phyloP scores from a whole-genome alignment of 2,797 vertebrate species.

The Spheniscus humboldti region DNA sequence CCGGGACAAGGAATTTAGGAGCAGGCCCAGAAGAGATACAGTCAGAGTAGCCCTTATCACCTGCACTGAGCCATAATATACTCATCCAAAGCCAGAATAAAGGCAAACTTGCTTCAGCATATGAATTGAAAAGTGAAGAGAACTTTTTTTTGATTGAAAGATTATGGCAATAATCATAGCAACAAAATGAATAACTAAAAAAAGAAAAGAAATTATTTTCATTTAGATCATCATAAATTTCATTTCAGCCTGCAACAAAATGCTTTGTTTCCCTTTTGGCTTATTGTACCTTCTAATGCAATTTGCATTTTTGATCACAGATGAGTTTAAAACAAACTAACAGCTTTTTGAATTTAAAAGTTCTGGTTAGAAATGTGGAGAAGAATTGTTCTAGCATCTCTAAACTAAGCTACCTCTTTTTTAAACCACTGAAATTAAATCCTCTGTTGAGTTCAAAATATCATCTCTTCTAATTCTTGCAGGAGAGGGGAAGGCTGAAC shows the following conservation, averaged over 20 bases:
- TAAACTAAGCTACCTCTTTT: not conserved
- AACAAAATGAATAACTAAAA: not conserved
- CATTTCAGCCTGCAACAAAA: not conserved
- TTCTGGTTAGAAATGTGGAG: not conserved
- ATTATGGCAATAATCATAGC: not conserved
- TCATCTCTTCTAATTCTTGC: not conserved
- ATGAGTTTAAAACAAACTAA: not conserved
- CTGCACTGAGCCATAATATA: not conserved
- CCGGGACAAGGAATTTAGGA: not conserved
- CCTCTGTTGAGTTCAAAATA: not conserved
- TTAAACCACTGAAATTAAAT: not conserved
- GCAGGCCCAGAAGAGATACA: not conserved
- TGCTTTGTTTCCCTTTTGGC: slow-evolving; percentile 17
- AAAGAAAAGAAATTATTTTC: not conserved
- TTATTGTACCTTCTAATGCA: not conserved
- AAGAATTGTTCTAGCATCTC: not conserved
- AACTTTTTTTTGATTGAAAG: not conserved
- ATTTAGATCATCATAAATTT: not conserved
- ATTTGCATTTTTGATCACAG: not conserved
- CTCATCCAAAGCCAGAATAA: not conserved
- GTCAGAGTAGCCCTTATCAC: not conserved
- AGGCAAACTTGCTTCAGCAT: not conserved
- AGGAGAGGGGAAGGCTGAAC: not conserved
- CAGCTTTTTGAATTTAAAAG: not conserved
- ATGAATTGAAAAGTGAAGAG: not conserved